These are phyloP conservation scores for Diabrotica undecimpunctata DNA, from an alignment of 1,140 invertebrate genomes.

Conservation along the genomic window DNA sequence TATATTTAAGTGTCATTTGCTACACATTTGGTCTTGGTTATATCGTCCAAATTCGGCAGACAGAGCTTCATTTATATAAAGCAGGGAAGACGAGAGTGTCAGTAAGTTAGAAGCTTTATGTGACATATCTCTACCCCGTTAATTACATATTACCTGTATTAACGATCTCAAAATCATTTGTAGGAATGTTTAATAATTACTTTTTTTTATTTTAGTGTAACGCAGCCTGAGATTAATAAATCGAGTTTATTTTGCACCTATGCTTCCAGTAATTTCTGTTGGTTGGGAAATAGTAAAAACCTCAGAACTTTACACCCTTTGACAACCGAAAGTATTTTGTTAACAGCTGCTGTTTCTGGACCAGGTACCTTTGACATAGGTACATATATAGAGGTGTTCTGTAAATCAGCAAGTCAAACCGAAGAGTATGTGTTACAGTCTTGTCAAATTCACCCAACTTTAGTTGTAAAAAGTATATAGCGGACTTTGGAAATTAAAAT, in stretches of 20 bases:
- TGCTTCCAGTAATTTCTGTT: conserved; percentile 42
- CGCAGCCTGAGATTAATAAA: conserved; percentile 5
- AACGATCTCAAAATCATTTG: too few relatives aligned
- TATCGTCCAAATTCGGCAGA: too few relatives aligned
- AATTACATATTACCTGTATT: too few relatives aligned
- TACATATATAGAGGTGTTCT: conserved; percentile 40
- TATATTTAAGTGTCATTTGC: too few relatives aligned
- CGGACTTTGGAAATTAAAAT: too few relatives aligned
- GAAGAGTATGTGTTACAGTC: conserved; percentile 36
- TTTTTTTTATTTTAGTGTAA: conserved; percentile 27
- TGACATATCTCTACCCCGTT: too few relatives aligned
- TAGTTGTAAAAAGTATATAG: conserved; percentile 37
- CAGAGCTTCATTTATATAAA: too few relatives aligned
- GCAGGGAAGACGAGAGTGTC: too few relatives aligned
- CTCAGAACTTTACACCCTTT: conserved; percentile 37
- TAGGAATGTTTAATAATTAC: not conserved
- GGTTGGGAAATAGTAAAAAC: conserved; percentile 39
- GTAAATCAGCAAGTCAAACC: conserved; percentile 31
- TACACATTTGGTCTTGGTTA: too few relatives aligned
- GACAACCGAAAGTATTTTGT: conserved; percentile 34
- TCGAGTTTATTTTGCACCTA: conserved; percentile 33
- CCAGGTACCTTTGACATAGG: conserved; percentile 46
- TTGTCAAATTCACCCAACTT: conserved; percentile 40
- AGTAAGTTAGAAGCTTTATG: too few relatives aligned
- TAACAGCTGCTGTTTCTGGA: conserved; percentile 37